Conservation (phyloP, 2,113 vertebrate genomes). For the Herpetotheres cachinnans region DNA sequence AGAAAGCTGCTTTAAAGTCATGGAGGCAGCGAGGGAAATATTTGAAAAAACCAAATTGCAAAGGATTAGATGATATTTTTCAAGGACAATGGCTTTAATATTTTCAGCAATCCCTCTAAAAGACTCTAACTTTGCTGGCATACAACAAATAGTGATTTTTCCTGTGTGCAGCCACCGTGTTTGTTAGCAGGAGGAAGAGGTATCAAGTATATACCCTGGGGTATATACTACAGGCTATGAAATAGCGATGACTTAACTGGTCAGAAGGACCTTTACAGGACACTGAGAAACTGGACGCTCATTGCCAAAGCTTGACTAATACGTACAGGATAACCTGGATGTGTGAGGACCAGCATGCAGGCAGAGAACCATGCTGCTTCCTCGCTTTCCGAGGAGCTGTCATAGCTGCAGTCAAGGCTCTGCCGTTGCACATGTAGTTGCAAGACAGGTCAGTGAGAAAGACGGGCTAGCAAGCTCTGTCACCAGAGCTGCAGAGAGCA, state of each 20-base stretch:
- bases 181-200: not conserved
- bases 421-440: not conserved
- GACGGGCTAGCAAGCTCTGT: not conserved
- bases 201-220: not conserved
- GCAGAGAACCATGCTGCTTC: fast-evolving
- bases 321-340: fast-evolving
- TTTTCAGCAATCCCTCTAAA: not conserved
- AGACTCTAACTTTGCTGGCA: not conserved
- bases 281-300: not conserved
- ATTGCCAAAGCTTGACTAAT: not conserved
- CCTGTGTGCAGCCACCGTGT: fast-evolving
- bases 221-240: not conserved
- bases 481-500: not conserved
- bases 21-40: not conserved
- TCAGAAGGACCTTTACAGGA: not conserved
- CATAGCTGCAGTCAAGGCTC: not conserved
- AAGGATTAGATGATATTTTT: not conserved
- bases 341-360: not conserved
- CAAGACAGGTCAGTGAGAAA: not conserved
- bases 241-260: not conserved
- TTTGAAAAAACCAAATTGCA: not conserved
- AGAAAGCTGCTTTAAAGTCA: not conserved
- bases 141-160: not conserved
- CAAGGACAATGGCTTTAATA: not conserved
- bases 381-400: fast-evolving